These are phyloP conservation scores for Chironomus riparius DNA, from an alignment of 2,888 invertebrate genomes.

Conservation along the genomic window DNA sequence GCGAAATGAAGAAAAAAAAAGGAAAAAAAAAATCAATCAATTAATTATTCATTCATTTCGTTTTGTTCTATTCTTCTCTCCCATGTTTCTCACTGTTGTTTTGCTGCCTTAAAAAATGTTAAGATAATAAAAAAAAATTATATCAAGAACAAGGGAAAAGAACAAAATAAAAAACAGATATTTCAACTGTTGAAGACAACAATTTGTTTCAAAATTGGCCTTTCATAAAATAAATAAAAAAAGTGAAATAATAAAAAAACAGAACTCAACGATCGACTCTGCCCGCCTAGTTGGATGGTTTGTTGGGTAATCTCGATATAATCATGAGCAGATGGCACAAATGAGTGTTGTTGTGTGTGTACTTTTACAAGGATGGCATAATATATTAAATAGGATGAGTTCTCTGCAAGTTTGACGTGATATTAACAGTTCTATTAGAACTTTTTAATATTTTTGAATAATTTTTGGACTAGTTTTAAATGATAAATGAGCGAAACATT, in stretches of 20 bases:
- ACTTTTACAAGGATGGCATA: no score
- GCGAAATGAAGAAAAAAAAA: background rate
- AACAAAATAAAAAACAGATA: no score
- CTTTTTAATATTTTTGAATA: no score
- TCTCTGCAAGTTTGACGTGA: no score
- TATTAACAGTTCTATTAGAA: no score
- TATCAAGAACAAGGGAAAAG: background rate
- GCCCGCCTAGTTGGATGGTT: background rate
- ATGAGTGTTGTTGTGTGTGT: background rate
- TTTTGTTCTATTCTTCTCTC: background rate
- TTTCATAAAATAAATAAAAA: background rate
- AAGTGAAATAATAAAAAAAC: background rate
- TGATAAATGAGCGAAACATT: no score
- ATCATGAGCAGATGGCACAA: conserved; percentile 22
- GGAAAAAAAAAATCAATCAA: conserved; percentile 22
- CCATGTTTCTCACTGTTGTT: background rate
- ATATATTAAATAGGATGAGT: no score
- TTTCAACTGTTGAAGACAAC: background rate
- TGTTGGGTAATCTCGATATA: conserved; percentile 20
- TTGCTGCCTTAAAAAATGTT: background rate
- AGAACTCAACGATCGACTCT: background rate
- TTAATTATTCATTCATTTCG: conserved; percentile 21
- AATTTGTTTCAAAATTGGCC: conserved; percentile 9
- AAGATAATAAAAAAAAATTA: background rate
- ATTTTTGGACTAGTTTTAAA: no score